phyloP scores from a whole-genome alignment of 2,113 vertebrate genomes.

The Plotosus lineatus region DNA sequence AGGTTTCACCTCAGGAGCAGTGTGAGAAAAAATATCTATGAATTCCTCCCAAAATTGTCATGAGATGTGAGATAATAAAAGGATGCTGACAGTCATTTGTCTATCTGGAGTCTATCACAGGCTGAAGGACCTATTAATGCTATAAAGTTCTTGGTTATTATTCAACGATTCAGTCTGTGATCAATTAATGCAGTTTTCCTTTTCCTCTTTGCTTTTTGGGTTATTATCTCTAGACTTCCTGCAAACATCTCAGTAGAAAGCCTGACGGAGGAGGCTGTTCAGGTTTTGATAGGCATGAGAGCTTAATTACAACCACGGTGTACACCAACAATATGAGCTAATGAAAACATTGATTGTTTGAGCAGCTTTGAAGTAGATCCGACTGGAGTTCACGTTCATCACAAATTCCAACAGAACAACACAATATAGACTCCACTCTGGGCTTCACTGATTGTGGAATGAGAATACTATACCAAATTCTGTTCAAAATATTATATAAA shows the following conservation, averaged over 20 bases:
- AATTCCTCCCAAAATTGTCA: slow-evolving; percentile 10
- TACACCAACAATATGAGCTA: too few species aligned
- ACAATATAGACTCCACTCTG: background rate
- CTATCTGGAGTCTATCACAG: background rate
- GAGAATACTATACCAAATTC: background rate
- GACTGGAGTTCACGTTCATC: background rate
- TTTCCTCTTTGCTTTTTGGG: background rate
- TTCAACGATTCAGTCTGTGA: background rate
- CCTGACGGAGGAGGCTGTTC: background rate
- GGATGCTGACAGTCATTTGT: background rate
- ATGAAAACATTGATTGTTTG: background rate
- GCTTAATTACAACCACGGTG: background rate
- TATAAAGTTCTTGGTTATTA: background rate
- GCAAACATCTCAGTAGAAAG: background rate
- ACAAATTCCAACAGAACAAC: background rate
- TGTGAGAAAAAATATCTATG: background rate
- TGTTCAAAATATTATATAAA: background rate
- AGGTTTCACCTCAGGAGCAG: slow-evolving; percentile 20
- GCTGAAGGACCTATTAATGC: background rate
- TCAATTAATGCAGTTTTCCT: background rate
- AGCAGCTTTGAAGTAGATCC: background rate
- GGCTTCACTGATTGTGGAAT: background rate
- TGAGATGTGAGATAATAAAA: slow-evolving; percentile 17
- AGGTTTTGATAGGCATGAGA: background rate
- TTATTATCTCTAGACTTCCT: background rate